phyloP scores from a whole-genome alignment of 2,113 vertebrate genomes.

The Nothoprocta pentlandii region DNA sequence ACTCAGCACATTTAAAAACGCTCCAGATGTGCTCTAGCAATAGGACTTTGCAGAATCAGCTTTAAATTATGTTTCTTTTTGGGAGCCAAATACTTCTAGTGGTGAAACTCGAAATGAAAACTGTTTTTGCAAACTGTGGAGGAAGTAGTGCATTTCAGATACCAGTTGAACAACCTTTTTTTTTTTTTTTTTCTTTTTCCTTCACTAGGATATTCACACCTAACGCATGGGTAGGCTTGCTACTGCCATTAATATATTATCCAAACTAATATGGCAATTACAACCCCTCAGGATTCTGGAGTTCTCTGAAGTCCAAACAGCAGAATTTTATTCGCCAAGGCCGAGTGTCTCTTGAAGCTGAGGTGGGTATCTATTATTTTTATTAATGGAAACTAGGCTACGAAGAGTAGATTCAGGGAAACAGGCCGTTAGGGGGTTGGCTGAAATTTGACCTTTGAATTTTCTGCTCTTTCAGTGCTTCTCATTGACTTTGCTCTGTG shows the following conservation, averaged over 20 bases:
- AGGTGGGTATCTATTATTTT: neutral
- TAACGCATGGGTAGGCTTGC: accelerated
- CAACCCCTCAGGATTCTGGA: neutral
- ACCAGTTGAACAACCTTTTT: neutral
- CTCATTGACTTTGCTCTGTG: neutral
- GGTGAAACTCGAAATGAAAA: neutral
- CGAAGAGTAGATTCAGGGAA: neutral
- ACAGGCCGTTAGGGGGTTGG: neutral
- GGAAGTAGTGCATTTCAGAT: neutral
- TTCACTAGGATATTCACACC: neutral
- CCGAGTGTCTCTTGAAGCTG: neutral
- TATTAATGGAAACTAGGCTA: neutral
- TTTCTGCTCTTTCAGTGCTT: neutral
- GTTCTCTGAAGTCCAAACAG: neutral
- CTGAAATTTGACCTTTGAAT: neutral
- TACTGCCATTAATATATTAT: neutral
- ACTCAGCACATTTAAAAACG: constrained; percentile 46
- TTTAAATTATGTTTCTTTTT: constrained; percentile 26
- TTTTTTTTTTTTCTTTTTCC: neutral
- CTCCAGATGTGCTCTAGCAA: constrained; percentile 39
- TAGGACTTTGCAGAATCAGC: constrained; percentile 33
- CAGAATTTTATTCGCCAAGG: neutral
- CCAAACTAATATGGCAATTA: neutral
- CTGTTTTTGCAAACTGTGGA: neutral
- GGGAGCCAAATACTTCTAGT: neutral